Evolutionary conservation across 2,797 vertebrate species (phyloP).

Genomic region (Crax fasciolata): DNA sequence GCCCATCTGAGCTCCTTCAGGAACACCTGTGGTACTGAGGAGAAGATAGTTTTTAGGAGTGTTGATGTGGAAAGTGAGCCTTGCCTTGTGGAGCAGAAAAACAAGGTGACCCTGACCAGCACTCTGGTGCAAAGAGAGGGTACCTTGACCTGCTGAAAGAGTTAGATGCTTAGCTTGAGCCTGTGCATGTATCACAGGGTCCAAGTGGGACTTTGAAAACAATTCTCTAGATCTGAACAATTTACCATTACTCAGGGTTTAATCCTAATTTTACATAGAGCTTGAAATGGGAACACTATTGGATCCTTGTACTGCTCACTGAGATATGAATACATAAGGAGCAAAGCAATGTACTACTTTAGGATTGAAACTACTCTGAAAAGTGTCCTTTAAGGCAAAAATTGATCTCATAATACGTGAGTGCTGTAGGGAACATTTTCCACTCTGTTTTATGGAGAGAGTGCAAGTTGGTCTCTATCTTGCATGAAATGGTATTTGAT

Average conservation of each 20-base stretch:
- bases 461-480: constrained; percentile 19
- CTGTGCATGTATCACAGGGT: background rate
- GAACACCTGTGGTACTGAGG: background rate
- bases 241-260: background rate
- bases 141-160: background rate
- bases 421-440: constrained; percentile 62
- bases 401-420: constrained; percentile 71
- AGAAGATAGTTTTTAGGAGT: background rate
- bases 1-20: background rate
- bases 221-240: background rate
- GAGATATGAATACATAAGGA: background rate
- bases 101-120: background rate
- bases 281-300: background rate
- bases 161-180: background rate
- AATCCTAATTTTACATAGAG: constrained; percentile 1
- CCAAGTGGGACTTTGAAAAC: background rate
- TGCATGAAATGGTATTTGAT: constrained; percentile 73
- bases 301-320: background rate
- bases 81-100: background rate
- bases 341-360: background rate
- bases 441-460: constrained; percentile 16
- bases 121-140: background rate
- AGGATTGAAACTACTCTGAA: constrained; percentile 45
- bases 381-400: constrained; percentile 72
- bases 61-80: background rate